phyloP scores from a whole-genome alignment of 2,888 invertebrate genomes.

The Ichneumoninae sp. region DNA sequence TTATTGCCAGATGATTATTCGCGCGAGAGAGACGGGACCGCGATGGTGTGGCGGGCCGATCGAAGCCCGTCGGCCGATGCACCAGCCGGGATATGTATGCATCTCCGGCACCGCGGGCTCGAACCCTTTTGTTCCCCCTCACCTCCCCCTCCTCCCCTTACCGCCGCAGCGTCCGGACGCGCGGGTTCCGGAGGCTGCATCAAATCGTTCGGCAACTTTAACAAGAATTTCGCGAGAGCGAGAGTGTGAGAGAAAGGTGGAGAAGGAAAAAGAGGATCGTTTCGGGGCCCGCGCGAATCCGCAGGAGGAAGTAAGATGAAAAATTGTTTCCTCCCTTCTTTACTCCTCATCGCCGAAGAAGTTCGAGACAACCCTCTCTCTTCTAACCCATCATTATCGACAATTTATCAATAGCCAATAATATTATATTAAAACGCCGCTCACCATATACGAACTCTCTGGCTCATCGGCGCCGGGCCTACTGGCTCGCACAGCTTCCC shows the following conservation, averaged over 20 bases:
- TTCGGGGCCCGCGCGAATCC: conserved; percentile 48
- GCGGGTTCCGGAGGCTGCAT: conserved; percentile 66
- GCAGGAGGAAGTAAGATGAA: conserved; percentile 51
- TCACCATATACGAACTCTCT: conserved; percentile 58
- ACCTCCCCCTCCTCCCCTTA: conserved; percentile 3
- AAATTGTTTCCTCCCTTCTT: conserved; percentile 55
- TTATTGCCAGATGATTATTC: conserved; percentile 56
- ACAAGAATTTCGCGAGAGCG: conserved; percentile 72
- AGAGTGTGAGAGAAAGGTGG: conserved; percentile 60
- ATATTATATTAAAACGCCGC: conserved; percentile 83
- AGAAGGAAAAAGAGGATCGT: conserved; percentile 62
- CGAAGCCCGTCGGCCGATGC: conserved; percentile 42
- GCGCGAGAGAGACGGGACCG: conserved; percentile 48
- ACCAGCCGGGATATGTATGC: conserved; percentile 45
- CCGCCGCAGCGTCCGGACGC: conserved; percentile 37
- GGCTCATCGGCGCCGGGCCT: conserved; percentile 57
- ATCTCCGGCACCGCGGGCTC: conserved; percentile 56
- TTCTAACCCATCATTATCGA: conserved; percentile 84
- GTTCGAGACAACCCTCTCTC: conserved; percentile 66
- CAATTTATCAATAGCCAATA: conserved; percentile 85
- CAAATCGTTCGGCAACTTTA: conserved; percentile 71
- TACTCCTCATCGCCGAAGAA: conserved; percentile 59
- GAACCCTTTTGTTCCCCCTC: conserved; percentile 61
- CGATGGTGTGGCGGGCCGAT: conserved; percentile 23
- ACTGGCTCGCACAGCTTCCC: conserved; percentile 56